Percentiles rank a stretch among this genome's conserved stretches.
phyloP scores from a whole-genome alignment of 2,113 vertebrate species.

The Fulica atra region DNA sequence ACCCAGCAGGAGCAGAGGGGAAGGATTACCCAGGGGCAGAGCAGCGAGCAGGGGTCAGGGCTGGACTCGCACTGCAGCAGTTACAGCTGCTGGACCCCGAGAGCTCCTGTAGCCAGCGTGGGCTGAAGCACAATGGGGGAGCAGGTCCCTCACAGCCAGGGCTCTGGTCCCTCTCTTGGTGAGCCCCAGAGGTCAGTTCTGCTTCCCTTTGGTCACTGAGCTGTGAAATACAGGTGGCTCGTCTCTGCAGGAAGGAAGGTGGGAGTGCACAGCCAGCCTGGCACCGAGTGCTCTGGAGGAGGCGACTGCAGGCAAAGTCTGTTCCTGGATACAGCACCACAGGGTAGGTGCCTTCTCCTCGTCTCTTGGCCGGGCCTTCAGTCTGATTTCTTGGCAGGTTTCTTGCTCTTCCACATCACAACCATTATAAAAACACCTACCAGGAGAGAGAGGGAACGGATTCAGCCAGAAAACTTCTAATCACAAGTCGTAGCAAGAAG shows the following conservation, averaged over 20 bases:
- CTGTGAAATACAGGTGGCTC: neutral
- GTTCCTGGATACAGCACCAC: rapidly evolving
- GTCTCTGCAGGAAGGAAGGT: neutral
- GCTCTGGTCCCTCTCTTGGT: neutral
- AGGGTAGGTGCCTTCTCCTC: neutral
- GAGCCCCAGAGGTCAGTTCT: neutral
- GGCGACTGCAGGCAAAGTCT: neutral
- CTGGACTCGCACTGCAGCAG: rapidly evolving
- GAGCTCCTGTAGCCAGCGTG: rapidly evolving
- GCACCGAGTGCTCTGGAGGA: neutral
- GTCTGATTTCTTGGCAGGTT: slow-evolving; percentile 82
- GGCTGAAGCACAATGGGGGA: neutral
- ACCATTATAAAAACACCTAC: slow-evolving; percentile 86
- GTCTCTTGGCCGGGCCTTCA: slow-evolving; percentile 56
- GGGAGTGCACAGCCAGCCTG: neutral
- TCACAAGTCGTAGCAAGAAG: neutral
- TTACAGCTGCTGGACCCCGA: neutral
- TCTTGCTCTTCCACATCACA: slow-evolving; percentile 86
- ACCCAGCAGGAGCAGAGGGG: neutral
- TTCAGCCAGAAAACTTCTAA: neutral
- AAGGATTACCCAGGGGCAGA: neutral
- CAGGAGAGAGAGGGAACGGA: neutral
- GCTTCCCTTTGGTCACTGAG: slow-evolving; percentile 16
- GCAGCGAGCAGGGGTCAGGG: neutral
- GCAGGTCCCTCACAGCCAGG: neutral